Evolutionary conservation across 2,888 invertebrate genomes (phyloP), one percentile per base, ranked within the genome.

Genomic region (Dynastes hyllus): DNA sequence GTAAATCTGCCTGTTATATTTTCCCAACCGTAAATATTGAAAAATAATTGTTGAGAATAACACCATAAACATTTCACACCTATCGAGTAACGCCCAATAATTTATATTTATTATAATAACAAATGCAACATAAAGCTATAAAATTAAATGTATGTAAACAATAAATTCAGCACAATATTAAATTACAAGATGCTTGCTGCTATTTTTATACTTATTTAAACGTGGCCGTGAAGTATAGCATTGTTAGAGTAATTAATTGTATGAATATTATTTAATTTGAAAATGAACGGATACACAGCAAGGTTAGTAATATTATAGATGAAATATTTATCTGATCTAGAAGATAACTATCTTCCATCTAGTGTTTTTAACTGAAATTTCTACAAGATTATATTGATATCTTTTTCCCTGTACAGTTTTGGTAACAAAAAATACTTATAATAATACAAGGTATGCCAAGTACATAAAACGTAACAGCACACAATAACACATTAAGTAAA

Each of bases 221-320:
- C 8, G 6, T 6, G 27, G 22, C 22, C 22, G 4, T 58, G 55
- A 58, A 58, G 22, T 22, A 58, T 58, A 58, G 8, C 9, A 22
- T 58, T 58, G n/a, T 58, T 16, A 22, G 4, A 58, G 2, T 22
- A 58, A 58, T 22, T 58, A 58, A 53, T 53, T 22, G 22, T 16
- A n/a, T 53, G 4, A 13, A 4, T n/a, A 53, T 53, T 16, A 13
- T 22, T 58, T 58, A 58, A 58, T 58, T 58, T 58, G 2, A 58
- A 22, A 22, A 58, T 58, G 9, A 58, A 58, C 55, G 55, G 55
- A 58, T 58, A 22, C n/a, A 22, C 55, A 58, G 9, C 22, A 22
- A 58, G 55, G 55, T 22, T 58, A 58, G 22, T 22, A 58, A 58
- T 58, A 58, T 58, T 58, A 53, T n/a, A 58, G 16, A 22, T 58